phyloP scores from a whole-genome alignment of 1,140 invertebrate species.

The Trachymyrmex septentrionalis region DNA sequence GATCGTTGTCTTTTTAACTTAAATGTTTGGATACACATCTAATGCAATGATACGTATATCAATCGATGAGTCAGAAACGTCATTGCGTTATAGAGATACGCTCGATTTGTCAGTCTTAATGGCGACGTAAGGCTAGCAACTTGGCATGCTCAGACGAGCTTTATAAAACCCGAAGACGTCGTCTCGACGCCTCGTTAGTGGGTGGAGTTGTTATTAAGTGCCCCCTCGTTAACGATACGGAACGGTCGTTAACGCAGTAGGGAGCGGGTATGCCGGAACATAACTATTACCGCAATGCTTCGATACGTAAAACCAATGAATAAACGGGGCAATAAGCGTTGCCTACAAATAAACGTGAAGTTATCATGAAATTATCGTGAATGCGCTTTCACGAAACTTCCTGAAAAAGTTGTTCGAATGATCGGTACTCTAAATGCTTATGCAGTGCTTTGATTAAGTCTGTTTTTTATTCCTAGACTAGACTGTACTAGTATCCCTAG shows the following conservation, averaged over 20 bases:
- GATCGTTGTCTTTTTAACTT: not conserved
- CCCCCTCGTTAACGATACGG: constrained; percentile 67
- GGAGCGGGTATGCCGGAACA: constrained; percentile 53
- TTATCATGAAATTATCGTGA: not conserved
- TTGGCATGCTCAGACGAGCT: constrained; percentile 58
- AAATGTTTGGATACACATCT: constrained; percentile 17
- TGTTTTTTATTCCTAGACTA: no score
- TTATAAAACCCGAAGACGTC: constrained; percentile 71
- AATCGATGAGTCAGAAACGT: constrained; percentile 46
- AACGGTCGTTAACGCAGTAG: constrained; percentile 61
- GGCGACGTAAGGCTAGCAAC: constrained; percentile 21
- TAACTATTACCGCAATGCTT: constrained; percentile 59
- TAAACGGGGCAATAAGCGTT: constrained; percentile 56
- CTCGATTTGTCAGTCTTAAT: constrained; percentile 69
- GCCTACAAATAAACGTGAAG: not conserved
- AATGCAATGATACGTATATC: constrained; percentile 35
- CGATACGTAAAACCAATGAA: constrained; percentile 58
- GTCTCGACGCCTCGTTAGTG: constrained; percentile 75
- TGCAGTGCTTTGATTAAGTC: not conserved
- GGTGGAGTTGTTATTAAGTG: constrained; percentile 75
- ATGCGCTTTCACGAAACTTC: not conserved
- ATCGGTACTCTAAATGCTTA: not conserved
- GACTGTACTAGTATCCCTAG: no score
- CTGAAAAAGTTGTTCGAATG: not conserved
- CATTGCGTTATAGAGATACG: constrained; percentile 45